These are phyloP conservation scores for Stenolophus ochropezus DNA, from an alignment of 2,888 invertebrate genomes.

Conservation along the genomic window DNA sequence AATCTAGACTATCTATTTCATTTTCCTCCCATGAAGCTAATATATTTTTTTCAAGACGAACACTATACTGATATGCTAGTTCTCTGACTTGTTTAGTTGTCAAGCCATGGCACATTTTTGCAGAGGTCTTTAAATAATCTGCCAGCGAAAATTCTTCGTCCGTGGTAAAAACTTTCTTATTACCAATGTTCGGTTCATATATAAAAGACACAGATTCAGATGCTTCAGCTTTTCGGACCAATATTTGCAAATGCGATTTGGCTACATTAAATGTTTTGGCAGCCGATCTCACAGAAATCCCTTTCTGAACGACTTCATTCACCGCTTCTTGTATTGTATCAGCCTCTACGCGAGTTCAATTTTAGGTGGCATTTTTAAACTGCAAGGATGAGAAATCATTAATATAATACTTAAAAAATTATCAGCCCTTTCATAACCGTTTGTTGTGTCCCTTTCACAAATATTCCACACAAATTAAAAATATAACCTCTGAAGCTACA, in stretches of 20 bases:
- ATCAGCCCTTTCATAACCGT: constrained; percentile 46
- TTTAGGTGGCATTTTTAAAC: constrained; percentile 39
- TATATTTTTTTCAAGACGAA: too few relatives aligned
- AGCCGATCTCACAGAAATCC: constrained; percentile 18
- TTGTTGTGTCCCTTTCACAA: constrained; percentile 54
- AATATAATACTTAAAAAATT: constrained; percentile 6
- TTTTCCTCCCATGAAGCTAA: too few relatives aligned
- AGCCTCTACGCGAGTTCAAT: not conserved
- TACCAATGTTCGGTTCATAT: constrained; percentile 52
- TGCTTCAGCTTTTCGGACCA: constrained; percentile 42
- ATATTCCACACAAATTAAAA: constrained; percentile 29
- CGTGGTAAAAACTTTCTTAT: constrained; percentile 39
- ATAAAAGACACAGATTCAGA: constrained; percentile 11
- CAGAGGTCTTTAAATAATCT: too few relatives aligned
- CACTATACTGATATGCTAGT: too few relatives aligned
- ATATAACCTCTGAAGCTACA: constrained; percentile 39
- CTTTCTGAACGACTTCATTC: constrained; percentile 24
- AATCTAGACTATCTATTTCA: constrained; percentile 38
- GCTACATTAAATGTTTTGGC: constrained; percentile 28
- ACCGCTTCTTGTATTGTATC: constrained; percentile 14
- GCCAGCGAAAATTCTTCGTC: not conserved
- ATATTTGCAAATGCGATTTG: not conserved
- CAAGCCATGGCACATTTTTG: too few relatives aligned
- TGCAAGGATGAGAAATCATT: not conserved
- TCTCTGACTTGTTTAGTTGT: too few relatives aligned